phyloP scores from a whole-genome alignment of 1,140 invertebrate species.

The Drosophila asahinai region DNA sequence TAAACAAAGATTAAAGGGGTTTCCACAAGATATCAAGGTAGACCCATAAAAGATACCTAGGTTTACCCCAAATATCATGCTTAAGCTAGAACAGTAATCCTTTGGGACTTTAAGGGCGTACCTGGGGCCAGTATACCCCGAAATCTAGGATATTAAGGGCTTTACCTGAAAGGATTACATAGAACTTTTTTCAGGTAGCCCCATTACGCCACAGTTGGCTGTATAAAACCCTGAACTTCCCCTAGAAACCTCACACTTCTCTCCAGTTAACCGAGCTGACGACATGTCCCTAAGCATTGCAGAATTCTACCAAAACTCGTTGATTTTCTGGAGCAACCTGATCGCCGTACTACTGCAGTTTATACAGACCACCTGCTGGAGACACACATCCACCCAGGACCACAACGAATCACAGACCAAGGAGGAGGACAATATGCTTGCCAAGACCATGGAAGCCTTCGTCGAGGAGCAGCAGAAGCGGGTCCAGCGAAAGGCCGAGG shows the following conservation, averaged over 20 bases:
- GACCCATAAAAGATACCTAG: not conserved
- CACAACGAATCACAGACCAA: too few species aligned
- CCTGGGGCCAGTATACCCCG: not conserved
- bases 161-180: not conserved
- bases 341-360: constrained; percentile 30
- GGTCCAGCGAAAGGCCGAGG: constrained; percentile 1
- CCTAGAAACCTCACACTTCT: not conserved
- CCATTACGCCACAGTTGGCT: not conserved
- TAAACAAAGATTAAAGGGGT: not conserved
- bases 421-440: not conserved
- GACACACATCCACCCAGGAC: too few species aligned
- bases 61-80: not conserved
- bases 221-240: not conserved
- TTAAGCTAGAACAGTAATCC: not conserved
- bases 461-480: not conserved
- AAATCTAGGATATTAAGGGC: too few species aligned
- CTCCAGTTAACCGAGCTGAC: not conserved
- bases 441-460: constrained; percentile 11
- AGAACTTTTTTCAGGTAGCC: not conserved
- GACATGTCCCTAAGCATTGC: constrained; percentile 3
- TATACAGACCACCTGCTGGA: constrained; percentile 2
- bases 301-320: constrained; percentile 11
- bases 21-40: not conserved
- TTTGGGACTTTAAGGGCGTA: not conserved
- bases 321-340: constrained; percentile 26